Conservation (phyloP, 2,113 vertebrate genomes). For the Tychaedon coryphoeus region DNA sequence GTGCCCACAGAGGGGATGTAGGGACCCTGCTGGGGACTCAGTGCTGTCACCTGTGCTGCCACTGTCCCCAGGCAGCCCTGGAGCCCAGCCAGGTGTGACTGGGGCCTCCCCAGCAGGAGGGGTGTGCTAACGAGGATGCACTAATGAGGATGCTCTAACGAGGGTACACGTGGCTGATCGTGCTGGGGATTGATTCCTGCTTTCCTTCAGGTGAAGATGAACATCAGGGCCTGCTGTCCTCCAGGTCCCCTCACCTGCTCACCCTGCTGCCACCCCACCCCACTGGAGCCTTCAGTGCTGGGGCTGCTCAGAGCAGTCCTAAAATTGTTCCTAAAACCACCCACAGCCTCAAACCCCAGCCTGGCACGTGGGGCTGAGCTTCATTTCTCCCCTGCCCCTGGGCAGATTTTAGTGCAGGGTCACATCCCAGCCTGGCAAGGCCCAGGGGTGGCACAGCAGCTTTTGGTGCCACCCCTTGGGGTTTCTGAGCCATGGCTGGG, state of each 20-base stretch:
- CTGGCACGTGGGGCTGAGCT: neutral
- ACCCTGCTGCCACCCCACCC: neutral
- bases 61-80: neutral
- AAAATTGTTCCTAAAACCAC: neutral
- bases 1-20: fast-evolving
- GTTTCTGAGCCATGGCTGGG: fast-evolving
- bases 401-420: fast-evolving
- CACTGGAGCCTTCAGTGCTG: neutral
- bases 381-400: neutral
- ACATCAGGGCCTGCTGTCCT: neutral
- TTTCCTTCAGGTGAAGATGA: neutral
- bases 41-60: neutral
- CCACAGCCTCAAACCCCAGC: neutral
- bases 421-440: neutral
- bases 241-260: neutral
- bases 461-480: neutral
- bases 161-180: neutral
- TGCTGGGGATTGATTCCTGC: neutral
- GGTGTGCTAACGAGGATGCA: neutral
- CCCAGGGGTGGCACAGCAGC: neutral
- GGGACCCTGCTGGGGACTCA: neutral
- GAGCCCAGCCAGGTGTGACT: neutral
- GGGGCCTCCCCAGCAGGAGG: neutral
- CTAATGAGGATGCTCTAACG: neutral
- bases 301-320: neutral